Conservation (phyloP, 2,113 vertebrate genomes). For the Sebastes schlegelii region DNA sequence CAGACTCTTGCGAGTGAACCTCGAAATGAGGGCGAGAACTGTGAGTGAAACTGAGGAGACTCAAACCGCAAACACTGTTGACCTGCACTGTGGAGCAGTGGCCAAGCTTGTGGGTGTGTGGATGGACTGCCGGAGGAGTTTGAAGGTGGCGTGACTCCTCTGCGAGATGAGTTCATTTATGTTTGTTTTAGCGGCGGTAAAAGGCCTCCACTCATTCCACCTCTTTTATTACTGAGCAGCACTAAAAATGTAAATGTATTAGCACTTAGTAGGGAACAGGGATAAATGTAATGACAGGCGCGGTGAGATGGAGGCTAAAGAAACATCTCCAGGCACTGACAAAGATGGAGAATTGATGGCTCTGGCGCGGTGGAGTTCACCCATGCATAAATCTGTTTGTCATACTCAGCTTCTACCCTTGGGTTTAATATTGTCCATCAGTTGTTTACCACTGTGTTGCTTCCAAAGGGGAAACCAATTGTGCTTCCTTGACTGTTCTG, state of each 20-base stretch:
- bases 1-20: conserved; percentile 53
- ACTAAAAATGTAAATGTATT: conserved; percentile 81
- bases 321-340: conserved; percentile 61
- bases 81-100: conserved; percentile 82
- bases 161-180: conserved; percentile 55
- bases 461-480: conserved; percentile 78
- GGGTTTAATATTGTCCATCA: conserved; percentile 77
- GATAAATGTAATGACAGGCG: conserved; percentile 68
- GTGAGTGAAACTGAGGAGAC: conserved; percentile 71
- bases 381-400: conserved; percentile 80
- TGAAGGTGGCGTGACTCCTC: conserved; percentile 46
- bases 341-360: conserved; percentile 71
- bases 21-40: conserved; percentile 57
- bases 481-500: conserved; percentile 78
- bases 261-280: conserved; percentile 77
- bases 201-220: conserved; percentile 71
- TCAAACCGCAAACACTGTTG: conserved; percentile 84
- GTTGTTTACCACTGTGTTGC: conserved; percentile 75
- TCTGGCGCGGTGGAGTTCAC: conserved; percentile 66
- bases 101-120: conserved; percentile 48
- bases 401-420: conserved; percentile 71
- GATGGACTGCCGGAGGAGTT: conserved; percentile 41
- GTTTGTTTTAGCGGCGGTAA: conserved; percentile 74
- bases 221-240: conserved; percentile 77
- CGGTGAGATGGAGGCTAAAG: conserved; percentile 52